Evolutionary conservation across 2,888 invertebrate species (phyloP).

Genomic region (Amphipyra berbera): DNA sequence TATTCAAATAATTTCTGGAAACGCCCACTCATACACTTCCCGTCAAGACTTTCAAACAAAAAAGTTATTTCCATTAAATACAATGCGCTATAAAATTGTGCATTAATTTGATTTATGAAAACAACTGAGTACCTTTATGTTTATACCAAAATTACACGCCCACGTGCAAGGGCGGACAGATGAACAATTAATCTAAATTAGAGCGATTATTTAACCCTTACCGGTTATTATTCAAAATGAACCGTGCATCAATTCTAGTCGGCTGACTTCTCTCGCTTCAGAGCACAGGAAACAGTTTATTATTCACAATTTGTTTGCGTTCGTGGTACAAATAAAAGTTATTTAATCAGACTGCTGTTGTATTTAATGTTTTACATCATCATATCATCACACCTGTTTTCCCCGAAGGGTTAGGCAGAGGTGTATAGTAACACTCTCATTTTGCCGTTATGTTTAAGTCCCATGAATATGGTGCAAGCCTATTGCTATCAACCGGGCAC

Average conservation of each 20-base stretch:
- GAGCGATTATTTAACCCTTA: conserved; percentile 81
- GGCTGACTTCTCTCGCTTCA: conserved; percentile 50
- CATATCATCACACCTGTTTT: too few species aligned
- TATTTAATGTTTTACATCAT: background rate
- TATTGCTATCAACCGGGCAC: too few species aligned
- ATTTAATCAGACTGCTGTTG: conserved; percentile 37
- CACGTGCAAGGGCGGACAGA: conserved; percentile 69
- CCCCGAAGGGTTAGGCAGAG: too few species aligned
- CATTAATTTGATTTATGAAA: conserved; percentile 68
- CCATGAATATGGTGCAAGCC: too few species aligned
- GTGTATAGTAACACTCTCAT: too few species aligned
- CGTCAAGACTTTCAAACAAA: conserved; percentile 3
- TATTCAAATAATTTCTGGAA: conserved; percentile 5
- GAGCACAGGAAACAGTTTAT: conserved; percentile 49
- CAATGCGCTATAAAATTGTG: conserved; percentile 46
- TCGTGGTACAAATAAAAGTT: conserved; percentile 38
- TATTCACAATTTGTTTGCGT: conserved; percentile 53
- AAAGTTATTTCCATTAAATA: conserved; percentile 30
- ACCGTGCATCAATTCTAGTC: conserved; percentile 56
- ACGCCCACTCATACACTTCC: conserved; percentile 28
- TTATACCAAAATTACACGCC: conserved; percentile 68
- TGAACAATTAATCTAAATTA: conserved; percentile 83
- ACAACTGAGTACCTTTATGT: conserved; percentile 58
- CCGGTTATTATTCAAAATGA: conserved; percentile 68
- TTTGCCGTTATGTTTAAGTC: too few species aligned